These are phyloP conservation scores for Eupithecia centaureata DNA, from an alignment of 2,888 invertebrate genomes.

Conservation along the genomic window DNA sequence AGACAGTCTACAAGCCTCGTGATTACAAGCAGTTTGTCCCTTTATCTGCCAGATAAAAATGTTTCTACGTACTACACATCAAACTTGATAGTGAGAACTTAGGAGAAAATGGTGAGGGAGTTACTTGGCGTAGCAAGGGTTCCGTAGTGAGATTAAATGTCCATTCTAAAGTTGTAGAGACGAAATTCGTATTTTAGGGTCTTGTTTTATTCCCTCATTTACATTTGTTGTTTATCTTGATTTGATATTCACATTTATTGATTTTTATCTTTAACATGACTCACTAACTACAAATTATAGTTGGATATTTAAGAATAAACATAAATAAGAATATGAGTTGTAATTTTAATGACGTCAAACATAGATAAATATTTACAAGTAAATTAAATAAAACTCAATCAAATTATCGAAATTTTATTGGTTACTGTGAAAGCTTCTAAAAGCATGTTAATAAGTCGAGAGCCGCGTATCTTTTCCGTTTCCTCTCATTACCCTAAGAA, in stretches of 20 bases:
- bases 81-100: conserved; percentile 38
- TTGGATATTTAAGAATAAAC: too few species aligned
- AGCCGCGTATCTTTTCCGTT: conserved; percentile 13
- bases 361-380: too few species aligned
- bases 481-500: conserved; percentile 31
- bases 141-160: conserved; percentile 18
- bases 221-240: too few species aligned
- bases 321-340: too few species aligned
- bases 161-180: neutral
- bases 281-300: too few species aligned
- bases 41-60: conserved; percentile 35
- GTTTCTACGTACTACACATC: conserved; percentile 25
- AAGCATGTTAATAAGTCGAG: neutral
- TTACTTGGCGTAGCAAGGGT: conserved; percentile 20
- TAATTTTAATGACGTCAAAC: too few species aligned
- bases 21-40: conserved; percentile 37
- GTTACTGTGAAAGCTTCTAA: too few species aligned
- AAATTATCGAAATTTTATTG: too few species aligned
- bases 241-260: too few species aligned
- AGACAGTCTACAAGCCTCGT: conserved; percentile 36
- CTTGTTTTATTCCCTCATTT: too few species aligned
- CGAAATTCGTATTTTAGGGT: neutral
- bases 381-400: too few species aligned
- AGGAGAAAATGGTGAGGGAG: conserved; percentile 25
- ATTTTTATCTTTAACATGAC: too few species aligned